phyloP scores from a whole-genome alignment of 2,888 invertebrate genomes.

The Zele albiditarsus region DNA sequence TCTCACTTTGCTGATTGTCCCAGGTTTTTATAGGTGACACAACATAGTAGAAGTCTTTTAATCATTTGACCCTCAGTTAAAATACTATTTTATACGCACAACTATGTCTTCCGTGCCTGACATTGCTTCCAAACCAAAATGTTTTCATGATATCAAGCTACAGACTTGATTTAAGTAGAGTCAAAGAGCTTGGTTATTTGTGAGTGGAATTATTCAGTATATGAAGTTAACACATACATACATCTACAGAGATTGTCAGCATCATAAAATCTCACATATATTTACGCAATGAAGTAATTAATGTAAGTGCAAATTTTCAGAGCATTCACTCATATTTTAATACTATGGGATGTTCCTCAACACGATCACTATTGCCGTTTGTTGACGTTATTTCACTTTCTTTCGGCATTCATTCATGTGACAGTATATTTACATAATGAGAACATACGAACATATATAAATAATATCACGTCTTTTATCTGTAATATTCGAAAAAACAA shows the following conservation, averaged over 20 bases:
- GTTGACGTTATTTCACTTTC: neutral
- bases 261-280: neutral
- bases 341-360: neutral
- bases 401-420: neutral
- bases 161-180: neutral
- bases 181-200: neutral
- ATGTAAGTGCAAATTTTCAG: neutral
- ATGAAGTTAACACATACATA: neutral
- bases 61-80: conserved; percentile 40
- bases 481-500: neutral
- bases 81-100: conserved; percentile 20
- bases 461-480: neutral
- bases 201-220: neutral
- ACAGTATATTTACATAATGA: neutral
- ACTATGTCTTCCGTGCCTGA: neutral
- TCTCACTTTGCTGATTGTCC: conserved; percentile 28
- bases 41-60: conserved; percentile 29
- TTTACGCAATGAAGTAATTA: neutral
- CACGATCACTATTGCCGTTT: neutral
- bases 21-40: conserved; percentile 33
- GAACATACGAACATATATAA: neutral
- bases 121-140: neutral
- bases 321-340: neutral
- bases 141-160: neutral
- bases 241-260: neutral